Base-by-base conservation (phyloP, 1,140 invertebrate genomes). In the Drosophila sturtevanti region DNA sequence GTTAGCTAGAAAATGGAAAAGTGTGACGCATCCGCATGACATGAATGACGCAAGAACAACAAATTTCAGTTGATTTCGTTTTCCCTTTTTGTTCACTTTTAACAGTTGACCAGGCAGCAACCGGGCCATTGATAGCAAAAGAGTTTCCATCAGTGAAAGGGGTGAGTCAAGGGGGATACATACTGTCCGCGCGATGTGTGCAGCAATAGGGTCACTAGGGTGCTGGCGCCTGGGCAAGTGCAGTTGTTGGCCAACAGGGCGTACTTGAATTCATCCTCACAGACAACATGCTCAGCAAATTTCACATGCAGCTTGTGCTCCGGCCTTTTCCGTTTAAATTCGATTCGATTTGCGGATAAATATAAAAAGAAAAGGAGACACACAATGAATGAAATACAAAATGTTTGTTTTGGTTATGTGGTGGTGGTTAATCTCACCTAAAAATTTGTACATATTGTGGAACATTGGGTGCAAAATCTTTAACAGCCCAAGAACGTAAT, bases 401-500 rank as follows among this genome's bases (percentile, higher is more conserved):
- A 55, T 48, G 38, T 34, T 11, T 27, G n/a, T n/a, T 1, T 6
- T 10, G 6, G 18, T 11, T 22, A 1, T 14, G 10, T 27, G 11
- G 77, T n/a, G n/a, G n/a, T n/a, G n/a, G n/a, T n/a, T n/a, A n/a
- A n/a, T n/a, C 89, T 68, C 65, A 92, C 91, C 91, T 94, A 93
- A 99, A 99, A 74, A 99, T 98, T 93, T 99, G 98, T 54, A 99
- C 98, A 92, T 99, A 99, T 93, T 99, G 98, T 24, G 98, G 97
- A 65, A 99, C 98, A 80, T 95, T 95, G 21, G 98, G 98, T 0
- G 98, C 98, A 92, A 98, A 99, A 92, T 99, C 98, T 92, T 99
- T 98, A 10, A 99, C 97, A 4, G 98, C 98, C 98, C 98, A 99
- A 11, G 98, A 99, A 72, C 98, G 94, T 48, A 99, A 93, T 77